Evolutionary conservation across 2,113 vertebrate genomes (phyloP).

Genomic region (Mastomys coucha): DNA sequence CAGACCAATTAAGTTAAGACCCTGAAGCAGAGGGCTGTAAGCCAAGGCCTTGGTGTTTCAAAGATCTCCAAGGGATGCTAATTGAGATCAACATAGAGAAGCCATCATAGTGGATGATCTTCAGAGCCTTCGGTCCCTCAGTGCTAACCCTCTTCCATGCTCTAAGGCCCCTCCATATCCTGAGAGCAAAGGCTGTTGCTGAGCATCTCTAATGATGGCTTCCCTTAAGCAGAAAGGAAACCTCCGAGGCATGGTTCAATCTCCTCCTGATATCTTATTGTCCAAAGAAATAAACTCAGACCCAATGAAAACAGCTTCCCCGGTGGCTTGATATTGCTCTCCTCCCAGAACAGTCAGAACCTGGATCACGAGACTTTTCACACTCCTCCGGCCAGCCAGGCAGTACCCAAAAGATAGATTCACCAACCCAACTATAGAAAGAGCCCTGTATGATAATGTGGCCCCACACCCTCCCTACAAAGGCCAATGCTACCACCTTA

Average conservation of each 20-base stretch:
- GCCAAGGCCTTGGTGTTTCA: slow-evolving; percentile 49
- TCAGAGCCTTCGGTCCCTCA: not conserved
- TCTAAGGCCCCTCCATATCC: fast-evolving
- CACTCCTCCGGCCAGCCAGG: not conserved
- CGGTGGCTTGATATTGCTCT: fast-evolving
- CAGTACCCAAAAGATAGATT: not conserved
- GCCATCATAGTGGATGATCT: not conserved
- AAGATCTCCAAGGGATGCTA: slow-evolving; percentile 40
- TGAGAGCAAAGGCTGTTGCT: fast-evolving
- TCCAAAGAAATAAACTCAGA: not conserved
- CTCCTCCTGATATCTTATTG: not conserved
- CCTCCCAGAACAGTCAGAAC: not conserved
- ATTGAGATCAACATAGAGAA: not conserved
- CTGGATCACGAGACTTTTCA: not conserved
- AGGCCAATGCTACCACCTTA: fast-evolving
- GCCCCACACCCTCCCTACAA: not conserved
- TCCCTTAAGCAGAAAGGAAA: not conserved
- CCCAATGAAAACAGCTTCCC: not conserved
- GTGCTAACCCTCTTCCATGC: not conserved
- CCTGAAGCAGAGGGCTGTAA: not conserved
- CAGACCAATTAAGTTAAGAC: slow-evolving; percentile 72
- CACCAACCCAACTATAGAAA: not conserved
- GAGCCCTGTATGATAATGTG: not conserved
- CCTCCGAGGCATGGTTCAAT: fast-evolving
- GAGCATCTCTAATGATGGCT: not conserved